Evolutionary conservation across 2,113 vertebrate species (phyloP).

Genomic region (Microtus pennsylvanicus): DNA sequence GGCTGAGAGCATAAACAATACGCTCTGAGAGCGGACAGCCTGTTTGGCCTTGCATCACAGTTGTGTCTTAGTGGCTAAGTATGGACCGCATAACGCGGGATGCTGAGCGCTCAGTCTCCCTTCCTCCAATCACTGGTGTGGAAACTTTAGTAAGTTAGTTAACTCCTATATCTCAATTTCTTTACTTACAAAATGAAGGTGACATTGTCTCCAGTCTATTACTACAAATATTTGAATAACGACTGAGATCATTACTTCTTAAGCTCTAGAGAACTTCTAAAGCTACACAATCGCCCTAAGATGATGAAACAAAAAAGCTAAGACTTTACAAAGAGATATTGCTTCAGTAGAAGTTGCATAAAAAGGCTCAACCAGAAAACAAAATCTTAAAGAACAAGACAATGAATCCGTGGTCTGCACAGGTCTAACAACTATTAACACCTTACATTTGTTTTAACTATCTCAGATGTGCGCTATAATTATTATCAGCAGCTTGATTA

Average conservation of each 20-base stretch:
- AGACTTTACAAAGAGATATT: neutral
- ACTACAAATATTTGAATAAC: conserved; percentile 50
- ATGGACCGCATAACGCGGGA: neutral
- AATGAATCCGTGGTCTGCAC: neutral
- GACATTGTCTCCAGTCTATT: neutral
- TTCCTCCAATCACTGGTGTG: neutral
- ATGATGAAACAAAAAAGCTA: conserved; percentile 32
- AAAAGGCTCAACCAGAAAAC: conserved; percentile 52
- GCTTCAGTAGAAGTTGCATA: conserved; percentile 3
- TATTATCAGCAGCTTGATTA: neutral
- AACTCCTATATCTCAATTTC: conserved; percentile 26
- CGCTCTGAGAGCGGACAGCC: neutral
- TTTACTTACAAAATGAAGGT: neutral
- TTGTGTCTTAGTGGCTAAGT: neutral
- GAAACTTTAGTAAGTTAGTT: neutral
- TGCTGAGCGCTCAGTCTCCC: neutral
- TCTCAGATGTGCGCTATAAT: neutral
- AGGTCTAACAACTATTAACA: neutral
- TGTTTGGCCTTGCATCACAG: neutral
- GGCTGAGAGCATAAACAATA: neutral
- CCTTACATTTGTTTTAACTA: neutral
- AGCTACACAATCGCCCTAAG: neutral
- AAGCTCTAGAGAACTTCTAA: conserved; percentile 3
- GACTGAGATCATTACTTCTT: neutral
- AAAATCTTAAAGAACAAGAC: conserved; percentile 33